Evolutionary conservation across 2,797 vertebrate species (phyloP), one percentile per base, ranked within the genome.

Genomic region (Sebastes vulpes): DNA sequence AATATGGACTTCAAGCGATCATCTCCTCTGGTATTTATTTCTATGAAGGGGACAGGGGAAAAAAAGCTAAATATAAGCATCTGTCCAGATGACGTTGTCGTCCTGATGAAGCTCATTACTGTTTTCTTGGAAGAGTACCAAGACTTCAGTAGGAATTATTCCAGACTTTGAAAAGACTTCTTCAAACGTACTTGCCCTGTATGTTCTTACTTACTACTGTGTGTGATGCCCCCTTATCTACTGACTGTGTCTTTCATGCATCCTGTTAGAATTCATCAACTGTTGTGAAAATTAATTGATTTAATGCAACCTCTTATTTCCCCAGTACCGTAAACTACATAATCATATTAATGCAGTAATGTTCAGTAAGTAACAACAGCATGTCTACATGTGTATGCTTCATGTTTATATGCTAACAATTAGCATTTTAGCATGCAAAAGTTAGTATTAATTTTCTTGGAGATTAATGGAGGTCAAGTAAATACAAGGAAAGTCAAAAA

Each of bases 261-360:
- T 18, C 42, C 42, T 18, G 42, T 18, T 46, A 46, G 42, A 46
- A 46, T 16, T 0, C 42, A 46, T 46, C 42, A 46, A 46, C 12
- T 18, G 42, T 46, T 46, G 16, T 46, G 42, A 48, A 1, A 0
- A 48, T 48, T 0, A 0, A 48, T 48, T 48, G 0, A 18, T 48
- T 21, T 52, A 52, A 31, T 65, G 46, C 26, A 48, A 20, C 7
- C 6, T 35, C 10, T 38, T 35, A 23, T 60, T 60, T 20, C 10
- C 0, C 0, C 3, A 31, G 26, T 20, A 12, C 0, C 0, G n/a
- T n/a, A 9, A 28, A 21, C 6, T 31, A 14, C 7, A 52, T 31
- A 14, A 31, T 50, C 38, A 28, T 28, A 6, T 26, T 7, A n/a
- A 20, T 2, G 5, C 5, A n/a, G 18, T 28, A 5, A 21, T 29